Evolutionary conservation across 2,888 invertebrate genomes (phyloP).

Genomic region (Drosophila leonis): DNA sequence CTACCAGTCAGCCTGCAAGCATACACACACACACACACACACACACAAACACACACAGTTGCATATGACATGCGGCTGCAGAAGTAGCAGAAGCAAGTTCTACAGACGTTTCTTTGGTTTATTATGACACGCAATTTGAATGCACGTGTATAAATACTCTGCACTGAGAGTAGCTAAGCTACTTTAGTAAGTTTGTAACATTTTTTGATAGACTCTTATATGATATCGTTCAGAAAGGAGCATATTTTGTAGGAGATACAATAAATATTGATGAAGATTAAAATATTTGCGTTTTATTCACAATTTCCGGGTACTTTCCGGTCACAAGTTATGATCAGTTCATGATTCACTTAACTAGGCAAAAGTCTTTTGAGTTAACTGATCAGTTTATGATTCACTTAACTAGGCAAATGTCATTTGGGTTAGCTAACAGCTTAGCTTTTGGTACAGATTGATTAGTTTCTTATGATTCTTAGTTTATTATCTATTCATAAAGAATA

Average conservation of each 20-base stretch:
- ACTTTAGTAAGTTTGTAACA: background rate
- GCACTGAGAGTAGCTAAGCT: background rate
- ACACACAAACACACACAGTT: background rate
- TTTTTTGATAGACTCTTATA: background rate
- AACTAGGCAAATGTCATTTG: too few relatives aligned
- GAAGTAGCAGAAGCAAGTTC: constrained; percentile 12
- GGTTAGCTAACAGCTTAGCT: too few relatives aligned
- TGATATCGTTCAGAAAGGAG: too few relatives aligned
- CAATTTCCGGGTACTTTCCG: too few relatives aligned
- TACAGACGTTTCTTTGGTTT: constrained; percentile 33
- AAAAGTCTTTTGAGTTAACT: too few relatives aligned
- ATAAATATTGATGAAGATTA: too few relatives aligned
- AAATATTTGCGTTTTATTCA: too few relatives aligned
- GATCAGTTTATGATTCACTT: too few relatives aligned
- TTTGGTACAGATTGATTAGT: too few relatives aligned
- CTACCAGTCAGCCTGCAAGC: background rate
- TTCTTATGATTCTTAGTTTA: too few relatives aligned
- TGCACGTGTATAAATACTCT: constrained; percentile 12
- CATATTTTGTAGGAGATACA: too few relatives aligned
- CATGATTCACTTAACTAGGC: background rate
- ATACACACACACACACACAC: constrained; percentile 1
- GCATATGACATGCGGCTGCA: constrained; percentile 31
- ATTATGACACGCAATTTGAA: constrained; percentile 66
- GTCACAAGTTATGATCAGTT: background rate
- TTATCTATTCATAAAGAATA: too few relatives aligned